A percentile compares a stretch with the other conserved stretches of the same genome.
Evolutionary conservation across 2,888 invertebrate species (phyloP).

Genomic region (Andrena praecox): DNA sequence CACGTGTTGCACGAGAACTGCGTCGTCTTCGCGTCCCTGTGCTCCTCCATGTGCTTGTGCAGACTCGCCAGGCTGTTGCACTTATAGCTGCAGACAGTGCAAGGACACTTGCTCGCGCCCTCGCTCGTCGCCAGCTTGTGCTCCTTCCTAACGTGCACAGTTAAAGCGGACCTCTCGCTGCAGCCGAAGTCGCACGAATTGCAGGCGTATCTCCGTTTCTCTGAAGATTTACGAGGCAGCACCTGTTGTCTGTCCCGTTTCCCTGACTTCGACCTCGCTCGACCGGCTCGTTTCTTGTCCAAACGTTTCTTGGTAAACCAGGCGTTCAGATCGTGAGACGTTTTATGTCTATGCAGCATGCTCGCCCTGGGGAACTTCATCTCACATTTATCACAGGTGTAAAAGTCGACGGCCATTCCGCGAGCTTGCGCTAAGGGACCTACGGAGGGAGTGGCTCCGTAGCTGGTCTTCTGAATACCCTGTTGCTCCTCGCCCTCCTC

Average conservation of each 20-base stretch:
- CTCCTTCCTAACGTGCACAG: slow-evolving; percentile 62
- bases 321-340: slow-evolving; percentile 54
- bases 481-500: slow-evolving; percentile 26
- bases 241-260: not conserved
- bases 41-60: slow-evolving; percentile 40
- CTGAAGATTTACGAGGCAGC: slow-evolving; percentile 5
- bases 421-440: slow-evolving; percentile 28
- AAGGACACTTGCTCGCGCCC: not conserved
- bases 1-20: slow-evolving; percentile 66
- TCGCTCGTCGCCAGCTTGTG: slow-evolving; percentile 42
- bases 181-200: slow-evolving; percentile 67
- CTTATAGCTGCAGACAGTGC: slow-evolving; percentile 28
- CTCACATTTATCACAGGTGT: slow-evolving; percentile 74
- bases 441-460: not conserved
- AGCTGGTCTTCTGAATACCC: not conserved
- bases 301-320: slow-evolving; percentile 39
- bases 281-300: not conserved
- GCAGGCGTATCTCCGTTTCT: slow-evolving; percentile 57
- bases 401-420: slow-evolving; percentile 45
- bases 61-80: slow-evolving; percentile 15
- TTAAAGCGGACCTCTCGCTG: slow-evolving; percentile 48
- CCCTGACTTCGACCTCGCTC: not conserved
- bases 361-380: slow-evolving; percentile 75
- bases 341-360: slow-evolving; percentile 76
- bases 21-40: slow-evolving; percentile 15